phyloP scores from a whole-genome alignment of 1,140 invertebrate species.

The Hermatobates lingyangjiaoensis region DNA sequence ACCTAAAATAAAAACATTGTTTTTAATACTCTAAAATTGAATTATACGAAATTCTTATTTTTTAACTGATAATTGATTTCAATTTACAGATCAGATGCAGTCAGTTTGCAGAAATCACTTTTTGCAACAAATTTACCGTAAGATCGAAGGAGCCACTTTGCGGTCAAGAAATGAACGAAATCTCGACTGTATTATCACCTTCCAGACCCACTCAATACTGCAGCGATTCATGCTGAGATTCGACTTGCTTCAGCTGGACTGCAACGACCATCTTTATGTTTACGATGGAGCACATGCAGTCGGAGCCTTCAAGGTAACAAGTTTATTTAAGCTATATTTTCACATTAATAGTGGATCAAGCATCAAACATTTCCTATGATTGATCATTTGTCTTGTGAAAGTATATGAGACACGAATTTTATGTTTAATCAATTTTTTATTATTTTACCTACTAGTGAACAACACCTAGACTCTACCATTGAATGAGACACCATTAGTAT shows the following conservation, averaged over 20 bases:
- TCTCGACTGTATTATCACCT: slow-evolving; percentile 75
- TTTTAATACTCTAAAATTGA: too few species aligned
- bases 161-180: slow-evolving; percentile 74
- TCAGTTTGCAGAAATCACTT: slow-evolving; percentile 70
- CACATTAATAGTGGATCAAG: too few species aligned
- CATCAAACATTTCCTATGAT: neutral
- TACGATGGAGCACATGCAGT: slow-evolving; percentile 81
- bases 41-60: too few species aligned
- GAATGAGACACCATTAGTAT: too few species aligned
- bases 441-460: too few species aligned
- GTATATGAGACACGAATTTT: neutral
- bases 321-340: too few species aligned
- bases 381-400: neutral
- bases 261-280: slow-evolving; percentile 81
- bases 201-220: slow-evolving; percentile 80
- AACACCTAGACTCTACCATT: too few species aligned
- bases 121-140: slow-evolving; percentile 64
- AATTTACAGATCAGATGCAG: slow-evolving; percentile 69
- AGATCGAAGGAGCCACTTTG: slow-evolving; percentile 76
- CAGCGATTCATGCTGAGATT: slow-evolving; percentile 86
- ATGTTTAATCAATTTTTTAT: neutral
- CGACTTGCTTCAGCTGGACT: slow-evolving; percentile 59
- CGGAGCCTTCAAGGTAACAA: slow-evolving; percentile 64
- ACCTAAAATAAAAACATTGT: too few species aligned
- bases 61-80: too few species aligned